Conservation (phyloP, 2,797 vertebrate genomes). For the Myripristis jacobus region DNA sequence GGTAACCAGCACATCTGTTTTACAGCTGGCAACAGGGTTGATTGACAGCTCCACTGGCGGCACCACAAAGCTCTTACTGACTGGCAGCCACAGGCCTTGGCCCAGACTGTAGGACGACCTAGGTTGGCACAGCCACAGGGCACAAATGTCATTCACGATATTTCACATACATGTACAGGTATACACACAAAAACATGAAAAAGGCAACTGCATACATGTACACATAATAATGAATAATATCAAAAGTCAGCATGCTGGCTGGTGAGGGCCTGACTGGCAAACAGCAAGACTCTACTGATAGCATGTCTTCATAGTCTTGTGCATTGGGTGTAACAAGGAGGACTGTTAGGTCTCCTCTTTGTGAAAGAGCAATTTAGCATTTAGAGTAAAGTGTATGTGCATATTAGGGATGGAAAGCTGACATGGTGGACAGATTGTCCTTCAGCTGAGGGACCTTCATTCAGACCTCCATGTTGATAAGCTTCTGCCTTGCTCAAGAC, state of each 20-base stretch:
- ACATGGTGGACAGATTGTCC: neutral
- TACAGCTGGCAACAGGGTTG: slow-evolving; percentile 98
- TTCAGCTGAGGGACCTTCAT: neutral
- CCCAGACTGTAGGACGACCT: slow-evolving; percentile 98
- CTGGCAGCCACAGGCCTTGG: slow-evolving; percentile 97
- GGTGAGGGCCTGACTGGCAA: neutral
- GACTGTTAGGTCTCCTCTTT: neutral
- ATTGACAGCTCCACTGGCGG: slow-evolving; percentile 97
- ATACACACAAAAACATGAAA: slow-evolving; percentile 8
- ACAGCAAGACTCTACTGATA: neutral
- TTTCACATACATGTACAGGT: neutral
- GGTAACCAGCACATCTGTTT: slow-evolving; percentile 96
- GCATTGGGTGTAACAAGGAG: neutral
- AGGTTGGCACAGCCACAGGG: slow-evolving; percentile 52
- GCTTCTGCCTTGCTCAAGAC: neutral
- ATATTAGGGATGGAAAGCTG: too few species aligned
- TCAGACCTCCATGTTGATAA: neutral
- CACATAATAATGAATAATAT: neutral
- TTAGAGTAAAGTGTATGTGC: too few species aligned
- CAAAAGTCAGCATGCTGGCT: neutral
- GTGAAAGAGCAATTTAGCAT: neutral
- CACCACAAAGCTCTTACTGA: slow-evolving; percentile 99
- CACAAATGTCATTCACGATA: slow-evolving; percentile 37
- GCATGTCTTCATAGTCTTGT: neutral
- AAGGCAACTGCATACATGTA: neutral